Conservation (phyloP, 2,888 invertebrate genomes). For the Drosophila nigricruria region DNA sequence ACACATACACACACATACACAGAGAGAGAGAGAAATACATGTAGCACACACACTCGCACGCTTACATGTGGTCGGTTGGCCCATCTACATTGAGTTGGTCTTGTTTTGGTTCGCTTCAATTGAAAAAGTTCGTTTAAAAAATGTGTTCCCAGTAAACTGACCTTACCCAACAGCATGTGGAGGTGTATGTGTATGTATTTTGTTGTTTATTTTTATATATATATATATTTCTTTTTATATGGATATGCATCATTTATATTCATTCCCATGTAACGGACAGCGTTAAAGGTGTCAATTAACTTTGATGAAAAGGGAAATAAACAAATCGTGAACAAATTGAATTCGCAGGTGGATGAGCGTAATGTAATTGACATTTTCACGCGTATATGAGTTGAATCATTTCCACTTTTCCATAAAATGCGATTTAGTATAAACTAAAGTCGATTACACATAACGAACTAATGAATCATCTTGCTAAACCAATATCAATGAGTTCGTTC, state of each 20-base stretch:
- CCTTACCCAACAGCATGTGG: slow-evolving; percentile 46
- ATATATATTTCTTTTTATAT: slow-evolving; percentile 5
- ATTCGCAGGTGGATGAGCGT: background rate
- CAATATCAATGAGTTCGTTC: background rate
- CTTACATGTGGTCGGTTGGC: slow-evolving; percentile 1
- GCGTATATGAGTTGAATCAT: slow-evolving; percentile 9
- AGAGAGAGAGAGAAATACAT: too few species aligned
- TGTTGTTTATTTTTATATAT: slow-evolving; percentile 3
- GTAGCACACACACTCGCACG: background rate
- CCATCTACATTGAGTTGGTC: slow-evolving; percentile 22
- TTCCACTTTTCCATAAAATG: slow-evolving; percentile 6
- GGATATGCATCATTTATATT: slow-evolving; percentile 58
- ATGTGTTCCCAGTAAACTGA: slow-evolving; percentile 46
- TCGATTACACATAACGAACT: slow-evolving; percentile 14
- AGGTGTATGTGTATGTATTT: background rate
- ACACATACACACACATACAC: background rate
- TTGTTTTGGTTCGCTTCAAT: slow-evolving; percentile 18
- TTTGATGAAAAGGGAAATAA: slow-evolving; percentile 15
- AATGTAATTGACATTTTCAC: slow-evolving; percentile 7
- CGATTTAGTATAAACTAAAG: slow-evolving; percentile 1
- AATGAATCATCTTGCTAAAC: slow-evolving; percentile 12
- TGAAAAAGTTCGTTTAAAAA: slow-evolving; percentile 37
- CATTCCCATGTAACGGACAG: slow-evolving; percentile 62
- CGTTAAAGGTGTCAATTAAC: slow-evolving; percentile 53
- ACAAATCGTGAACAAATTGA: slow-evolving; percentile 12